These are phyloP conservation scores for Vimba vimba DNA, from an alignment of 2,113 vertebrate genomes.

Conservation along the genomic window DNA sequence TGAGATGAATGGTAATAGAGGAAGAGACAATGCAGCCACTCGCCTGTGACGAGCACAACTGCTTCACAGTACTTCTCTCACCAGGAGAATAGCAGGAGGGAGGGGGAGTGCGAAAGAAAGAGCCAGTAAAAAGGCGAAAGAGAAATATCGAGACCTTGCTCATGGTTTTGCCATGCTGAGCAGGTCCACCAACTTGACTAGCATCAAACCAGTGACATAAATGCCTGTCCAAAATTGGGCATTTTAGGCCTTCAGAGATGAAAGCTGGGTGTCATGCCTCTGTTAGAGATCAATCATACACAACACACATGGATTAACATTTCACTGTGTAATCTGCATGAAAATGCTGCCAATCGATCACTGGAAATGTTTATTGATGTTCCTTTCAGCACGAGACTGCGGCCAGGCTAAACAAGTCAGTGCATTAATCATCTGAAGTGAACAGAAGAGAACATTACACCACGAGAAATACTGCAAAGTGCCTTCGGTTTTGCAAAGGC, in stretches of 20 bases:
- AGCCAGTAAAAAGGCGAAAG: neutral
- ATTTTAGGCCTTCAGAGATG: constrained; percentile 21
- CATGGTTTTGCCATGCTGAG: neutral
- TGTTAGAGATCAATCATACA: constrained; percentile 17
- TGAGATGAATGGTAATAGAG: constrained; percentile 51
- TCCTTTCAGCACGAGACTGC: constrained; percentile 25
- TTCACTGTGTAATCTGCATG: constrained; percentile 39
- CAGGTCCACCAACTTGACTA: neutral
- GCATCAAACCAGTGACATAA: neutral
- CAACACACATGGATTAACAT: constrained; percentile 27
- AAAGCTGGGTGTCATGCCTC: constrained; percentile 5
- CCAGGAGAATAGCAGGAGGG: constrained; percentile 13
- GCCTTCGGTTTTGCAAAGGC: constrained; percentile 4
- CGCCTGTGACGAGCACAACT: constrained; percentile 45
- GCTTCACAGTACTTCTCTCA: constrained; percentile 32
- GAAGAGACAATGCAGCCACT: constrained; percentile 46
- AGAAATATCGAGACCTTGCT: constrained; percentile 2
- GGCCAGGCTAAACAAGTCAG: constrained; percentile 27
- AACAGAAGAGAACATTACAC: constrained; percentile 14
- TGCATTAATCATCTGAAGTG: constrained; percentile 39
- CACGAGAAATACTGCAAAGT: neutral
- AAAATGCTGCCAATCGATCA: constrained; percentile 34
- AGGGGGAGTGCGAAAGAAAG: neutral
- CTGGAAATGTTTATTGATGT: constrained; percentile 46
- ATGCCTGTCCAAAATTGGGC: neutral